Base-by-base conservation (phyloP, 1,140 invertebrate genomes). In the Drosophila arawakana region DNA sequence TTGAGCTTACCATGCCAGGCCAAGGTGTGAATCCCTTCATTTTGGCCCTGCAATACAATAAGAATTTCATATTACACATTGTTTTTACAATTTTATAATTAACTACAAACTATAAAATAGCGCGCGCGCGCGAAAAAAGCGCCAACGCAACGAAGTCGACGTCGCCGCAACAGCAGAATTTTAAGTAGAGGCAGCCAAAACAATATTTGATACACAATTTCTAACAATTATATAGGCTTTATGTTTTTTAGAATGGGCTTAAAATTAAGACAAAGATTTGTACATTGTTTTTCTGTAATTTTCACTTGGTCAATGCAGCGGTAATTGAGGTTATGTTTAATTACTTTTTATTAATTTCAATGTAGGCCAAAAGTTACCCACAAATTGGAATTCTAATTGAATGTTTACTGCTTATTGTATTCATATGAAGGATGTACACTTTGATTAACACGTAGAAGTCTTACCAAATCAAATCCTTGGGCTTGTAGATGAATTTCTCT, bases 11-110 rank as follows among this genome's bases (percentile, higher is more conserved):
- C 95, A 96, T 96, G 93, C 96, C 97, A 46, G 97, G 97, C 97
- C 97, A 98, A 71, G 97, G 96, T 69, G 97, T 96, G 93, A 97
- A 98, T 88, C 97, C 97, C 94, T 98, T 98, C 97, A 98, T 98
- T 95, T 98, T 98, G 18, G 97, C 97, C 97, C 97, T 98, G 94
- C 91, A 96, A 96, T 92, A 93, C 94, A 82, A 93, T 92, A 37
- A 59, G 57, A 78, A 54, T 43, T 43, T 44, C 11, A 25, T 37
- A 37, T 60, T 60, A 7, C 59, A 25, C n/a, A 21, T 37, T 30
- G 13, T 41, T 35, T 49, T 15, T 13, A 11, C 4, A 9, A 49
- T 57, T 52, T 61, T 71, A 47, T 57, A 39, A 35, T 37, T 50
- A 49, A 11, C 21, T 59, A 72, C 52, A 41, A 52, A 63, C 6